Evolutionary conservation across 1,140 invertebrate species (phyloP).

Genomic region (Achatina immaculata): DNA sequence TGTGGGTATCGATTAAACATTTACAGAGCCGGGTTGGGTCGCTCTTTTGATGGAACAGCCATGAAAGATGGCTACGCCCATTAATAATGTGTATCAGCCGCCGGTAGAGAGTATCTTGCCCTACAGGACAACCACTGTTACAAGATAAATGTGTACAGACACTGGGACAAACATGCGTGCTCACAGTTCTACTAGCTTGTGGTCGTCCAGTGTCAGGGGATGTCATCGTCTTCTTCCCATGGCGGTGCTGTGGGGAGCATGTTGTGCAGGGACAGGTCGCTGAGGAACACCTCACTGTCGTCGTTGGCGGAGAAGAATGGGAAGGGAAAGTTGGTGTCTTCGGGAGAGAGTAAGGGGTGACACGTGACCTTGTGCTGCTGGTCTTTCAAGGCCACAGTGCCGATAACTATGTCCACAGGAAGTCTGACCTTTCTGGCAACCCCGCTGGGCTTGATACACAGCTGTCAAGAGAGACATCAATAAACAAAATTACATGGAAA

Average conservation of each 20-base stretch:
- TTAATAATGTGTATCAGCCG: no score
- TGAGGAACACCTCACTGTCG: constrained; percentile 49
- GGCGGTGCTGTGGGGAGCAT: constrained; percentile 66
- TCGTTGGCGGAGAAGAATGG: constrained; percentile 54
- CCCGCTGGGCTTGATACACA: constrained; percentile 65
- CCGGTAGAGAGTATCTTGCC: no score
- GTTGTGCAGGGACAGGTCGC: constrained; percentile 57
- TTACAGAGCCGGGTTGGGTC: no score
- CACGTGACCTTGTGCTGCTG: constrained; percentile 55
- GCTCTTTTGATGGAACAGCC: no score
- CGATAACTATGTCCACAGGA: constrained; percentile 64
- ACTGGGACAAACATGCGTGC: no score
- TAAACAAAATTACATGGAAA: no score
- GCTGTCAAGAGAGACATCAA: constrained; percentile 48
- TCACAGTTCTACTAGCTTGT: not conserved
- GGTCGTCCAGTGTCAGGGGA: constrained; percentile 51
- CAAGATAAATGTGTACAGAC: no score
- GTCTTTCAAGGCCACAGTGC: constrained; percentile 54
- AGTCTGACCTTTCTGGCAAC: constrained; percentile 63
- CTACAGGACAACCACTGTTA: no score
- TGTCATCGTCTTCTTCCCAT: constrained; percentile 66
- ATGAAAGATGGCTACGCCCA: no score
- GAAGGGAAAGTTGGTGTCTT: constrained; percentile 54
- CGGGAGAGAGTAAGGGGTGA: constrained; percentile 61
- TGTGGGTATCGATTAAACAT: no score